Evolutionary conservation across 2,113 vertebrate species (phyloP).

Genomic region (Actenoides hombroni): DNA sequence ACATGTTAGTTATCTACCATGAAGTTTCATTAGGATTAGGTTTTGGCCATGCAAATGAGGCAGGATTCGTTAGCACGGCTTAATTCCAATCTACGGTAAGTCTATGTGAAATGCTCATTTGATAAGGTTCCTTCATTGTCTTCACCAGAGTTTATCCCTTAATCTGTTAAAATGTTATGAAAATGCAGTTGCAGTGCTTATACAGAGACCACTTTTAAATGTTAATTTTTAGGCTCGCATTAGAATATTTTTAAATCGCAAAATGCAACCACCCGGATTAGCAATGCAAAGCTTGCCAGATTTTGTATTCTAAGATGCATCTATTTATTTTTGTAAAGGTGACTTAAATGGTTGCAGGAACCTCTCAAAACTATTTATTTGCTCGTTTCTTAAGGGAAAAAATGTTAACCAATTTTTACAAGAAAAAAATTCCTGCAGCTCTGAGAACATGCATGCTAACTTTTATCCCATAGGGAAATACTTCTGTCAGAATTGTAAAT

Average conservation of each 20-base stretch:
- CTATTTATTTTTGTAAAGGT: conserved; percentile 60
- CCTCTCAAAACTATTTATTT: conserved; percentile 31
- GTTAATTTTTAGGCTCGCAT: conserved; percentile 62
- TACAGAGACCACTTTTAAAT: conserved; percentile 71
- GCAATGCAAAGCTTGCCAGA: conserved; percentile 36
- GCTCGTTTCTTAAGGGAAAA: not conserved
- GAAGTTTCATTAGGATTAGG: conserved; percentile 70
- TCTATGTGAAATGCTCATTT: conserved; percentile 79
- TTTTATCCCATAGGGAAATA: conserved; percentile 51
- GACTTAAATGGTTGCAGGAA: conserved; percentile 51
- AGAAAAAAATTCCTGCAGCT: conserved; percentile 42
- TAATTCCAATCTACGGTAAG: conserved; percentile 72
- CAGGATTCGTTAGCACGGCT: conserved; percentile 69
- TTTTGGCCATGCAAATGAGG: conserved; percentile 72
- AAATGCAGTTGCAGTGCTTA: conserved; percentile 72
- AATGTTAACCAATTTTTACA: conserved; percentile 52
- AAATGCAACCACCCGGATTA: conserved; percentile 48
- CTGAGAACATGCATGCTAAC: conserved; percentile 32
- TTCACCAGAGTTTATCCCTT: conserved; percentile 72
- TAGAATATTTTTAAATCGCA: conserved; percentile 49
- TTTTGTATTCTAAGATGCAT: conserved; percentile 37
- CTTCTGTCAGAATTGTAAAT: conserved; percentile 64
- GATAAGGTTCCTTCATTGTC: conserved; percentile 77
- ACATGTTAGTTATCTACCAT: conserved; percentile 56
- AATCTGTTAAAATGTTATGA: conserved; percentile 74